Evolutionary conservation across 2,888 invertebrate genomes (phyloP).

Genomic region (Erebia epiphron): DNA sequence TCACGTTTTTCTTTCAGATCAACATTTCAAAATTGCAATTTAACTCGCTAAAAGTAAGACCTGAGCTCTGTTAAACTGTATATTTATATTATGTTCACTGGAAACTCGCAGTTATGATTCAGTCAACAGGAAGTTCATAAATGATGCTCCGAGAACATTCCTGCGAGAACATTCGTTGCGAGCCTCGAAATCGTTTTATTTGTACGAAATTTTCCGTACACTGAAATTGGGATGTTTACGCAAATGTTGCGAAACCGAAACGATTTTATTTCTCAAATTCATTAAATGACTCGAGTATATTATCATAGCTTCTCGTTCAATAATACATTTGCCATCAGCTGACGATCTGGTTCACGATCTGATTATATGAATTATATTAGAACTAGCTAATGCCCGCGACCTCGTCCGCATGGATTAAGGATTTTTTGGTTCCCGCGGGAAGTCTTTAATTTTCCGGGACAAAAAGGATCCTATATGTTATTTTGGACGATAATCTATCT

Average conservation of each 20-base stretch:
- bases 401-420: too few species aligned
- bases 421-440: too few species aligned
- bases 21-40: conserved; percentile 1
- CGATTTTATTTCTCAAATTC: not conserved
- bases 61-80: conserved; percentile 10
- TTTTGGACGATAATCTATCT: too few species aligned
- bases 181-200: conserved; percentile 19
- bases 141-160: conserved; percentile 11
- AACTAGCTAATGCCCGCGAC: too few species aligned
- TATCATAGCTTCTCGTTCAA: too few species aligned
- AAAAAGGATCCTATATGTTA: too few species aligned
- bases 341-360: too few species aligned
- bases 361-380: too few species aligned
- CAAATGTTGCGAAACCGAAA: not conserved
- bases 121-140: conserved; percentile 21
- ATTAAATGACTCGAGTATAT: too few species aligned
- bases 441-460: too few species aligned
- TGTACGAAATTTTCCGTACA: conserved; percentile 9
- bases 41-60: not conserved
- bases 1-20: not conserved
- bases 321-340: too few species aligned
- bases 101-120: conserved; percentile 23
- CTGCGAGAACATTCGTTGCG: not conserved
- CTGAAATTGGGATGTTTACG: not conserved
- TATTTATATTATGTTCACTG: conserved; percentile 15